Percentiles rank a stretch among this genome's conserved stretches.
phyloP scores from a whole-genome alignment of 2,797 vertebrate species.

The Gouania willdenowi region DNA sequence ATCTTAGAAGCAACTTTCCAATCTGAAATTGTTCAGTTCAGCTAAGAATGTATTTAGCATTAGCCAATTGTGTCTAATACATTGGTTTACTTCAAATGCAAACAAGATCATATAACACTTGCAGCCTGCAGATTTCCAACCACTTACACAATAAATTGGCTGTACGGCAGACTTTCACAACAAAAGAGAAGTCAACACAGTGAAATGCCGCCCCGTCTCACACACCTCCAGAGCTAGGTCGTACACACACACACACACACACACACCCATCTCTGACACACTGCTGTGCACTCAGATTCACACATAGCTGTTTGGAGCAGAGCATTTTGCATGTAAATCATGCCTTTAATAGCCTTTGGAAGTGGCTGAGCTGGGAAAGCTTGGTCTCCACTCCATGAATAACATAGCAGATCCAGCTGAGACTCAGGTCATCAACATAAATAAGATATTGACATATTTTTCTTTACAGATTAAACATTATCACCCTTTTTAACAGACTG shows the following conservation, averaged over 20 bases:
- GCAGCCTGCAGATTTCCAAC: no score
- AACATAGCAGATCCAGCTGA: conserved; percentile 62
- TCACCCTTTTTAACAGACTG: no score
- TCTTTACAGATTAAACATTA: conserved; percentile 62
- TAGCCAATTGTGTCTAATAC: no score
- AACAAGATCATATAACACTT: no score
- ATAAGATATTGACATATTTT: conserved; percentile 61
- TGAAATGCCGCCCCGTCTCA: not conserved
- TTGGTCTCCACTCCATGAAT: conserved; percentile 51
- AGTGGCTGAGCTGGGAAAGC: conserved; percentile 16
- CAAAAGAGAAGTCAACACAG: no score
- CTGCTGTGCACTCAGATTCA: no score
- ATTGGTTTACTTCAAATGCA: no score
- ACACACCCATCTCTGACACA: not conserved
- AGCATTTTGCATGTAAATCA: conserved; percentile 43
- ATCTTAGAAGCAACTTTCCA: no score
- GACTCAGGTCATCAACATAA: conserved; percentile 53
- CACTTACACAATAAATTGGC: no score
- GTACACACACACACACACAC: conserved; percentile 1
- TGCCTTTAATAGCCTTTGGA: conserved; percentile 22
- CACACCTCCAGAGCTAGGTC: conserved; percentile 14
- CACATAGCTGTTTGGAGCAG: not conserved
- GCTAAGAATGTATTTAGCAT: no score
- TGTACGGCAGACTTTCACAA: no score
- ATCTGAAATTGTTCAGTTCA: no score